A percentile compares a stretch with the other conserved stretches of the same genome.
These are phyloP conservation scores for Brachypteracias leptosomus DNA, from an alignment of 2,113 vertebrate species.

Conservation along the genomic window DNA sequence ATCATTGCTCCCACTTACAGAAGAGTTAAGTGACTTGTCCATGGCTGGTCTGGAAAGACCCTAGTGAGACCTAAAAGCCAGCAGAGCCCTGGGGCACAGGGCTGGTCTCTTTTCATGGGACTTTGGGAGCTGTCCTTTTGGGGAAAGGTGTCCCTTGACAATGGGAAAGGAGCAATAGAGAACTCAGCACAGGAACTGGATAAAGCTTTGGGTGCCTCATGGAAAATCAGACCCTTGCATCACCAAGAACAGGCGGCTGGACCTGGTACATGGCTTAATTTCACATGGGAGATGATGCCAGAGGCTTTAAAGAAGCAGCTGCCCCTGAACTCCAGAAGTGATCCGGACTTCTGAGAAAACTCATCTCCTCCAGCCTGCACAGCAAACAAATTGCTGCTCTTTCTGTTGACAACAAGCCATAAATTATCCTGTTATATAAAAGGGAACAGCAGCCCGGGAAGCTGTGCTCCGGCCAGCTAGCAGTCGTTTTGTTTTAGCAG, in stretches of 20 bases:
- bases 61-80: background rate
- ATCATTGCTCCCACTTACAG: background rate
- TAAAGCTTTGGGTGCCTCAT: background rate
- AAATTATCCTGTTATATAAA: slow-evolving; percentile 26
- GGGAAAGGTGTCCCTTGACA: background rate
- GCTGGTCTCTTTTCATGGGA: background rate
- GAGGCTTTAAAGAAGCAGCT: slow-evolving; percentile 45
- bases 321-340: background rate
- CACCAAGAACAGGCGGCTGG: background rate
- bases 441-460: background rate
- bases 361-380: background rate
- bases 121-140: background rate
- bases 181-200: background rate
- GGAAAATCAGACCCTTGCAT: background rate
- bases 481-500: background rate
- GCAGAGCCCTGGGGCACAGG: background rate
- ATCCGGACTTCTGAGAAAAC: background rate
- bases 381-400: slow-evolving; percentile 16
- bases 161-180: background rate
- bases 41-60: background rate
- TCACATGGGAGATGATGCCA: background rate
- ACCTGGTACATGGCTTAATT: background rate
- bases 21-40: background rate
- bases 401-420: slow-evolving; percentile 30
- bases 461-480: background rate